Percentiles rank a stretch among this genome's conserved stretches.
Evolutionary conservation across 2,113 vertebrate species (phyloP).

Genomic region (Equus przewalskii): DNA sequence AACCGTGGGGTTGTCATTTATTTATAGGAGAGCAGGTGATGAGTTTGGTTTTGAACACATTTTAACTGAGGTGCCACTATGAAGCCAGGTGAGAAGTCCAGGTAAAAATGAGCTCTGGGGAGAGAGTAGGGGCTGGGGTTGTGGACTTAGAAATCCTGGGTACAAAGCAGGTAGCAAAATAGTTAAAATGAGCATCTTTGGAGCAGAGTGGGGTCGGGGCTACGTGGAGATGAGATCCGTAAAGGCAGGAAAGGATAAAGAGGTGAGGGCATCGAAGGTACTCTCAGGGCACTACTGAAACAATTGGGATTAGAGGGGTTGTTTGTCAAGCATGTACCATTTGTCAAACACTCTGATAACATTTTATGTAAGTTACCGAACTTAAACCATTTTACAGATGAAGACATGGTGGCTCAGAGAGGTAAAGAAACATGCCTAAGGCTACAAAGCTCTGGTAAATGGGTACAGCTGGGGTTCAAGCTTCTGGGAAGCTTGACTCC

Average conservation of each 20-base stretch:
- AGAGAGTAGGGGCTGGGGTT: neutral
- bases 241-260: neutral
- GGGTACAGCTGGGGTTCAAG: neutral
- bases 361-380: neutral
- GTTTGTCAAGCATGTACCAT: neutral
- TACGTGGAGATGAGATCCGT: neutral
- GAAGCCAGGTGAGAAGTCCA: neutral
- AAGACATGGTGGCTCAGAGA: neutral
- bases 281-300: neutral
- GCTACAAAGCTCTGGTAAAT: neutral
- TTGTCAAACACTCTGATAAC: neutral
- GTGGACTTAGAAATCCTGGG: neutral
- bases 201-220: neutral
- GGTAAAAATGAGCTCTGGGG: neutral
- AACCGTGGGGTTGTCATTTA: neutral
- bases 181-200: neutral
- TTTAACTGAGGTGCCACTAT: slow-evolving; percentile 9
- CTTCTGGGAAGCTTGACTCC: neutral
- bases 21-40: neutral
- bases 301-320: neutral
- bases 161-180: neutral
- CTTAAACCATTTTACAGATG: neutral
- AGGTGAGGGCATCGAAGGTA: neutral
- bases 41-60: neutral
- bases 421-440: neutral